Percentiles rank a stretch among this genome's conserved stretches.
Evolutionary conservation across 37 sponge, comb jelly and placozoan genomes (phyloP).

Genomic region (Theonella swinhoei): DNA sequence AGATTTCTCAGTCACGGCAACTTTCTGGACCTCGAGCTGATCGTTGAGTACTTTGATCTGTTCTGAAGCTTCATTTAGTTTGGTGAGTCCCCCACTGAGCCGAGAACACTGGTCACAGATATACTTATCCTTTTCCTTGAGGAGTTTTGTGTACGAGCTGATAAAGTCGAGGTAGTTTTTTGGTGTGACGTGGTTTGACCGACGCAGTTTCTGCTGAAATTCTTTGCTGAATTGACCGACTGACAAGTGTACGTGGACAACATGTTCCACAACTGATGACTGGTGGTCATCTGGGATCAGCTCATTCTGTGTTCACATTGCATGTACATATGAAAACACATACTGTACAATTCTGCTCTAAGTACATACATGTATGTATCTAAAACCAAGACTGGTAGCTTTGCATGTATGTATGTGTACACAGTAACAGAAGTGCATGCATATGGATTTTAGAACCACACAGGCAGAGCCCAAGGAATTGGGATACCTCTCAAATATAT

Average conservation of each 20-base stretch:
- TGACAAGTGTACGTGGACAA: slow-evolving; percentile 93
- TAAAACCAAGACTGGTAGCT: not conserved
- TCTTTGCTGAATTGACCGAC: slow-evolving; percentile 84
- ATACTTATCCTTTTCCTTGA: slow-evolving; percentile 90
- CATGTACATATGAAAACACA: too few relatives aligned
- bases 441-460: too few relatives aligned
- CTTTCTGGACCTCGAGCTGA: slow-evolving; percentile 95
- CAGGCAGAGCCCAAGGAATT: too few relatives aligned
- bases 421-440: too few relatives aligned
- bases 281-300: slow-evolving; percentile 81
- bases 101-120: slow-evolving; percentile 92
- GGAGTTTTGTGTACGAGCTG: slow-evolving; percentile 82
- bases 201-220: slow-evolving; percentile 88
- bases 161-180: slow-evolving; percentile 99
- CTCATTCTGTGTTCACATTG: slow-evolving; percentile 60
- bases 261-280: slow-evolving; percentile 84
- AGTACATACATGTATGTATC: not conserved
- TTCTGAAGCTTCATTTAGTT: slow-evolving; percentile 91
- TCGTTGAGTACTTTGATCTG: slow-evolving; percentile 91
- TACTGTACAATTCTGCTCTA: too few relatives aligned
- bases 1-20: slow-evolving; percentile 92
- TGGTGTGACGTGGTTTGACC: slow-evolving; percentile 98
- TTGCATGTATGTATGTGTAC: too few relatives aligned
- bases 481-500: too few relatives aligned
- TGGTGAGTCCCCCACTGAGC: slow-evolving; percentile 89